Evolutionary conservation across 1,140 invertebrate species (phyloP).

Genomic region (Papilio polyxenes): DNA sequence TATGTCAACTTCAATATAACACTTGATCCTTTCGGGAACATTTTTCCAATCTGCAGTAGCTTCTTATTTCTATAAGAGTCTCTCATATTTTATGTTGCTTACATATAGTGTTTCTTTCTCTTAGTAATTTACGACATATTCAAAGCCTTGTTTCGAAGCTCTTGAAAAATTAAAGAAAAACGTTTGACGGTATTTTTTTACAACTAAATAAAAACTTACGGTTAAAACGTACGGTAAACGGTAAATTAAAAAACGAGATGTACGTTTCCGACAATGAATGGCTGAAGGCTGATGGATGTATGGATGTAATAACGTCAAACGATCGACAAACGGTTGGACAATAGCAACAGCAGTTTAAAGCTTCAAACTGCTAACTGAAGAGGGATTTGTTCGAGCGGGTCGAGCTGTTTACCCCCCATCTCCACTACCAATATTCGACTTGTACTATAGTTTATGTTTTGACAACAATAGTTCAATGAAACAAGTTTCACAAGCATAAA

Average conservation of each 20-base stretch:
- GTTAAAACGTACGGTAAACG: not conserved
- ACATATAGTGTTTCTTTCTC: not conserved
- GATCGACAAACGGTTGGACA: not conserved
- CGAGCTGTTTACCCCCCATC: not conserved
- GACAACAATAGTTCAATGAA: too few relatives aligned
- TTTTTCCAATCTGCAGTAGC: not conserved
- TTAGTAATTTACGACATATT: not conserved
- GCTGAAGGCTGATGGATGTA: not conserved
- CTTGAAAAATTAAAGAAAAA: not conserved
- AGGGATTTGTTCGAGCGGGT: not conserved
- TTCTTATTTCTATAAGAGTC: not conserved
- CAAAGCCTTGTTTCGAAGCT: too few relatives aligned
- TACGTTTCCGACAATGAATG: not conserved
- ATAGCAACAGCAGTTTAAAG: not conserved
- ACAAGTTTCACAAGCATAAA: too few relatives aligned
- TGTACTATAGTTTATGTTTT: too few relatives aligned
- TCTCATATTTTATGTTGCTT: not conserved
- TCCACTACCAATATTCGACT: too few relatives aligned
- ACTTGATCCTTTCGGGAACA: not conserved
- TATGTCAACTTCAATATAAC: not conserved
- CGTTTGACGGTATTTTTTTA: not conserved
- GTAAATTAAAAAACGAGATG: not conserved
- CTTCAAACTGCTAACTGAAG: not conserved
- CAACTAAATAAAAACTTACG: not conserved
- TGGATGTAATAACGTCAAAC: constrained; percentile 9